Percentiles rank a stretch among this genome's conserved stretches.
phyloP scores from a whole-genome alignment of 2,113 vertebrate genomes.

The Mastomys natalensis region DNA sequence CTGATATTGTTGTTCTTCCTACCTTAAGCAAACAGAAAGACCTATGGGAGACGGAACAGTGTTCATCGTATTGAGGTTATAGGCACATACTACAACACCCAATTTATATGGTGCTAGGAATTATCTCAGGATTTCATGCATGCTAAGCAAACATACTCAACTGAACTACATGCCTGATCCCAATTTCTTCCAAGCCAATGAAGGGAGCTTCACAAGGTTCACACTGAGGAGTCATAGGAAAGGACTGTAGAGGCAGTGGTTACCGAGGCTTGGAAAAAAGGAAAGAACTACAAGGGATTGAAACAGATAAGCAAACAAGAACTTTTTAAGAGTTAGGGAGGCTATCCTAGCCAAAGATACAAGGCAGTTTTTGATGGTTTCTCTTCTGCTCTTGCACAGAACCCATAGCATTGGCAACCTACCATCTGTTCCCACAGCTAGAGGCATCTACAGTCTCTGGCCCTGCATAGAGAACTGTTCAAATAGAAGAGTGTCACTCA shows the following conservation, averaged over 20 bases:
- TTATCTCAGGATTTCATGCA: not conserved
- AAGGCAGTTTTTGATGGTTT: not conserved
- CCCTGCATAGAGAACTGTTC: not conserved
- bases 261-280: not conserved
- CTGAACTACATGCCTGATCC: not conserved
- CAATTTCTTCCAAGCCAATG: constrained; percentile 25
- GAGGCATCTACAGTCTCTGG: not conserved
- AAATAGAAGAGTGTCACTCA: not conserved
- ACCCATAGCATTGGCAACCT: not conserved
- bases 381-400: not conserved
- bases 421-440: not conserved
- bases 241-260: not conserved
- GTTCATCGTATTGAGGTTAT: not conserved
- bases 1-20: too few relatives aligned
- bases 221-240: not conserved
- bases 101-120: not conserved
- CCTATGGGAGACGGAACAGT: not conserved
- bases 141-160: not conserved
- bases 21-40: not conserved
- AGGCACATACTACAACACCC: not conserved
- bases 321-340: not conserved
- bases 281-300: not conserved
- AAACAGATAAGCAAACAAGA: not conserved
- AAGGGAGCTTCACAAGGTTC: constrained; percentile 27
- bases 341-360: not conserved